Percentiles rank a stretch among this genome's conserved stretches.
Conservation (phyloP, 2,888 invertebrate genomes). For the Macaria liturata region DNA sequence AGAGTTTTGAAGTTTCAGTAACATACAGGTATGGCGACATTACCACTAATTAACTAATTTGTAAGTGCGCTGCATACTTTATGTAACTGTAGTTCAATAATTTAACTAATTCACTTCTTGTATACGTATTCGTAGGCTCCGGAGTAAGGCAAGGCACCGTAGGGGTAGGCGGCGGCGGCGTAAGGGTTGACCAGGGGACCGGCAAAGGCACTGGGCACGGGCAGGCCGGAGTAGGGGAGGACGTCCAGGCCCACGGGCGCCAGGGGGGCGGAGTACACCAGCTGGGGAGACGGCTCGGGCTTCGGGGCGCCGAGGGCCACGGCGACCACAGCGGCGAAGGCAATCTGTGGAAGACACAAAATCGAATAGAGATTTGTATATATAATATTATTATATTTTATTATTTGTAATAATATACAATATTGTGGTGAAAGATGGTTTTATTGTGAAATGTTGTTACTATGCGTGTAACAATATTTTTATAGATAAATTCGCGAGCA, state of each 20-base stretch:
- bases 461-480: too few relatives aligned
- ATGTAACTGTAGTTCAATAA: too few relatives aligned
- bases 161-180: conserved; percentile 43
- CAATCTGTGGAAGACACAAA: conserved; percentile 57
- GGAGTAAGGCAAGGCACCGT: conserved; percentile 50
- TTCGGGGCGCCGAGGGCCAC: conserved; percentile 74
- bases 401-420: too few relatives aligned
- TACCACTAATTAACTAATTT: too few relatives aligned
- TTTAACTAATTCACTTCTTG: conserved; percentile 22
- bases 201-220: conserved; percentile 35
- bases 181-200: conserved; percentile 29
- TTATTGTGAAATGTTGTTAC: too few relatives aligned
- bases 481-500: too few relatives aligned
- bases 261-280: conserved; percentile 51
- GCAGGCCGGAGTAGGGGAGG: conserved; percentile 54
- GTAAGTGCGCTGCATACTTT: too few relatives aligned
- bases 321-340: conserved; percentile 76
- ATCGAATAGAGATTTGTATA: too few relatives aligned
- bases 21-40: too few relatives aligned
- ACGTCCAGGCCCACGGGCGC: conserved; percentile 45
- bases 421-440: too few relatives aligned
- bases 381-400: too few relatives aligned
- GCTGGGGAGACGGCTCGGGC: conserved; percentile 50
- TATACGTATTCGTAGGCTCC: conserved; percentile 45
- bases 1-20: conserved; percentile 3